A percentile compares a stretch with the other conserved stretches of the same genome.
Conservation (phyloP, 2,888 invertebrate species). For the Mesochorus sp. region DNA sequence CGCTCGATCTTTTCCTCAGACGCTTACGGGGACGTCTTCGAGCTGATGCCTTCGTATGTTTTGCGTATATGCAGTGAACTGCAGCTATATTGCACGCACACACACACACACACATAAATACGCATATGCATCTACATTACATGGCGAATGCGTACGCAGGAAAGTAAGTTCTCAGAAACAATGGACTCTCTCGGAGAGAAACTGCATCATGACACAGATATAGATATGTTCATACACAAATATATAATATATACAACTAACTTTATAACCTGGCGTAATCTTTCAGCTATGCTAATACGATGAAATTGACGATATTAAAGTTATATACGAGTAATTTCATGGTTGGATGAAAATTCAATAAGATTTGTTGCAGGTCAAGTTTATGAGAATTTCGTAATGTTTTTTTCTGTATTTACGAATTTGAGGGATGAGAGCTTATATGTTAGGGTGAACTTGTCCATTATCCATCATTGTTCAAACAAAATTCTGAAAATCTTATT, state of each 20-base stretch:
- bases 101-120: no score
- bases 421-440: slow-evolving; percentile 8
- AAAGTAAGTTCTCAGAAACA: slow-evolving; percentile 59
- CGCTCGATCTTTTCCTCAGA: slow-evolving; percentile 40
- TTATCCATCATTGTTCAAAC: no score
- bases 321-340: slow-evolving; percentile 49
- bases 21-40: slow-evolving; percentile 45
- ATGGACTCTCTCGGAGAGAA: slow-evolving; percentile 50
- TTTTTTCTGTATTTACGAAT: not conserved
- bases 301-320: slow-evolving; percentile 41
- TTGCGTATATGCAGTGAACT: slow-evolving; percentile 18
- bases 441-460: no score
- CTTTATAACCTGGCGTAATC: slow-evolving; percentile 27
- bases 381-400: slow-evolving; percentile 47
- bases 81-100: not conserved
- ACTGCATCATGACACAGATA: slow-evolving; percentile 1
- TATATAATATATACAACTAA: slow-evolving; percentile 1
- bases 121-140: slow-evolving; percentile 15
- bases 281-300: slow-evolving; percentile 26
- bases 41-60: slow-evolving; percentile 16
- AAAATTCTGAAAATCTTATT: no score
- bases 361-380: slow-evolving; percentile 50
- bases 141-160: slow-evolving; percentile 21
- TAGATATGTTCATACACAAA: not conserved
- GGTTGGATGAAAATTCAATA: slow-evolving; percentile 54